Evolutionary conservation across 2,113 vertebrate genomes (phyloP).

Genomic region (Lonchura striata): DNA sequence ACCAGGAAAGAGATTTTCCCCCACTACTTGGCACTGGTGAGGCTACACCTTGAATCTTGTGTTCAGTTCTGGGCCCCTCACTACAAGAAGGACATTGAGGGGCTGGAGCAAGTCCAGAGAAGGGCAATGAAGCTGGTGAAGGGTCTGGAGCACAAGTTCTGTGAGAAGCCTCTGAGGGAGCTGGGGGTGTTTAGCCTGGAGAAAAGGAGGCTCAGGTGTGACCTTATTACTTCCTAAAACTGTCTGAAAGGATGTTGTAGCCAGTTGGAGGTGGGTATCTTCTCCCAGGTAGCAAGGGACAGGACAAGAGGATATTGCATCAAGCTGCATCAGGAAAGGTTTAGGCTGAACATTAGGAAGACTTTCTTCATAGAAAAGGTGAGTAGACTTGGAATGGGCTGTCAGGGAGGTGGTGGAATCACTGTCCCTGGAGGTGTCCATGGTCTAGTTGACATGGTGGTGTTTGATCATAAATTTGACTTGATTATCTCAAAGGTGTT

Average conservation of each 20-base stretch:
- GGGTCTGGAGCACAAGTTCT: not conserved
- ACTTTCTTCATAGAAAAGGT: not conserved
- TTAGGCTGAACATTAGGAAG: not conserved
- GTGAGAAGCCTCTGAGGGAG: not conserved
- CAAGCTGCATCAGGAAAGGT: not conserved
- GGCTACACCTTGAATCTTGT: not conserved
- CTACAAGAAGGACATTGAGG: not conserved
- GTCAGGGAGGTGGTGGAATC: not conserved
- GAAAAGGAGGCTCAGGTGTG: not conserved
- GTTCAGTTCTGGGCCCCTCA: not conserved
- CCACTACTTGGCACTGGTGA: fast-evolving
- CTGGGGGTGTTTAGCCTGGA: not conserved
- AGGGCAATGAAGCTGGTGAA: not conserved
- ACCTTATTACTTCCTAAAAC: not conserved
- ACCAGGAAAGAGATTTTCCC: not conserved
- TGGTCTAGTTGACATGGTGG: not conserved
- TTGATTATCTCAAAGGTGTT: fast-evolving
- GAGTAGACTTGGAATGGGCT: not conserved
- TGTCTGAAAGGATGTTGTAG: not conserved
- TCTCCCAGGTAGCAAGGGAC: not conserved
- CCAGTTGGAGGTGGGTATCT: not conserved
- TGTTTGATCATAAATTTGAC: not conserved
- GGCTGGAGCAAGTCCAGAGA: fast-evolving
- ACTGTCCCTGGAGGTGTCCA: not conserved
- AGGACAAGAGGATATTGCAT: not conserved